phyloP scores from a whole-genome alignment of 2,797 vertebrate species.

The Florisuga fusca region DNA sequence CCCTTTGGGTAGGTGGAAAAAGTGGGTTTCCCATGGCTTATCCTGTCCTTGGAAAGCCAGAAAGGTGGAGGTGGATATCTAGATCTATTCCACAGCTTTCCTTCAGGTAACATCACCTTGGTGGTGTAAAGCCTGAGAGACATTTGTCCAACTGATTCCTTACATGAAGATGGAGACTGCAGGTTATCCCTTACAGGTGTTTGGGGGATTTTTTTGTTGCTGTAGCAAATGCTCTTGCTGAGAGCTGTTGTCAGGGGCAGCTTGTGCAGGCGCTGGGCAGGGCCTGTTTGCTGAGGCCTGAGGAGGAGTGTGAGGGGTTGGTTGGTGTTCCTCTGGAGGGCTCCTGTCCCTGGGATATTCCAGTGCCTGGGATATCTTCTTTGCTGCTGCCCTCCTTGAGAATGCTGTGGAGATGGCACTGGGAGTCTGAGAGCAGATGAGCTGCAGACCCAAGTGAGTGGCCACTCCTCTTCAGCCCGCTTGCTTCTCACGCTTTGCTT shows the following conservation, averaged over 20 bases:
- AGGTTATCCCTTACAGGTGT: not conserved
- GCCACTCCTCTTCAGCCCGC: not conserved
- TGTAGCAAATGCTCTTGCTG: not conserved
- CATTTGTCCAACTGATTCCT: not conserved
- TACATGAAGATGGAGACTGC: not conserved
- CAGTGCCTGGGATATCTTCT: not conserved
- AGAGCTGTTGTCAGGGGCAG: not conserved
- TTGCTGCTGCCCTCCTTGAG: not conserved
- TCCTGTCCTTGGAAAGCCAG: not conserved
- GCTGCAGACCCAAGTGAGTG: not conserved
- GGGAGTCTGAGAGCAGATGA: not conserved
- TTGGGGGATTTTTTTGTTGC: not conserved
- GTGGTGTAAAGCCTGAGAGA: not conserved
- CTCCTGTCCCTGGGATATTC: not conserved
- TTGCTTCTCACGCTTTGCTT: not conserved
- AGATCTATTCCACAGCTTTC: not conserved
- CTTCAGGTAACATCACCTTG: not conserved
- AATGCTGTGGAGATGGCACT: fast-evolving
- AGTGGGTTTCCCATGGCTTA: not conserved
- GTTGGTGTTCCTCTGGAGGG: not conserved
- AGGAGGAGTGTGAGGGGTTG: not conserved
- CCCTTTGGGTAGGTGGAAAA: not conserved
- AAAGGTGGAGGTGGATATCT: not conserved
- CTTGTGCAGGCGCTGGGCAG: not conserved
- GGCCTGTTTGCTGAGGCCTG: not conserved